These are phyloP conservation scores for Actias luna DNA, from an alignment of 2,888 invertebrate genomes.

Conservation along the genomic window DNA sequence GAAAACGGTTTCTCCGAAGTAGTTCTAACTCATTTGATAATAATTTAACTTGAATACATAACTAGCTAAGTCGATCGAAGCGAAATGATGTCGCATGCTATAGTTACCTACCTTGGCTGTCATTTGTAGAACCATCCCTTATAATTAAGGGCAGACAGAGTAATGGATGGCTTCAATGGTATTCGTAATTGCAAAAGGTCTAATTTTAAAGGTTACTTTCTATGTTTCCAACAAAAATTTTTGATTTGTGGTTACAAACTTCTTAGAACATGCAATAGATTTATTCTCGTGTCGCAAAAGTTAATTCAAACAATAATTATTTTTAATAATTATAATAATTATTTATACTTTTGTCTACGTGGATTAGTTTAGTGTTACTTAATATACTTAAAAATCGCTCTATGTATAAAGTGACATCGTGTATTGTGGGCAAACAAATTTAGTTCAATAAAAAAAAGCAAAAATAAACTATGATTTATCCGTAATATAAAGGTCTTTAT, in stretches of 20 bases:
- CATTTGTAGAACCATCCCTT: slow-evolving; percentile 41
- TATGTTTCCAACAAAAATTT: background rate
- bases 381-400: too few species aligned
- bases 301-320: background rate
- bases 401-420: too few species aligned
- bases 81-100: slow-evolving; percentile 21
- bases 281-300: background rate
- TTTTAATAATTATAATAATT: background rate
- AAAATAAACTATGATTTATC: too few species aligned
- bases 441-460: too few species aligned
- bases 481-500: too few species aligned
- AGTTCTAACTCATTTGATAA: background rate
- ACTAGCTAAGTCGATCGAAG: slow-evolving; percentile 18
- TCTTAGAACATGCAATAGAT: background rate
- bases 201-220: slow-evolving; percentile 12
- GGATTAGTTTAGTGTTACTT: too few species aligned
- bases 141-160: slow-evolving; percentile 38
- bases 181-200: slow-evolving; percentile 15
- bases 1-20: too few species aligned
- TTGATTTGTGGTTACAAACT: background rate
- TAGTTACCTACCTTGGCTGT: slow-evolving; percentile 36
- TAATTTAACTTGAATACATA: background rate
- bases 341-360: too few species aligned
- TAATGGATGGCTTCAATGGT: slow-evolving; percentile 34
- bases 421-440: too few species aligned